Conservation (phyloP, 2,113 vertebrate species). For the Poecile atricapillus region DNA sequence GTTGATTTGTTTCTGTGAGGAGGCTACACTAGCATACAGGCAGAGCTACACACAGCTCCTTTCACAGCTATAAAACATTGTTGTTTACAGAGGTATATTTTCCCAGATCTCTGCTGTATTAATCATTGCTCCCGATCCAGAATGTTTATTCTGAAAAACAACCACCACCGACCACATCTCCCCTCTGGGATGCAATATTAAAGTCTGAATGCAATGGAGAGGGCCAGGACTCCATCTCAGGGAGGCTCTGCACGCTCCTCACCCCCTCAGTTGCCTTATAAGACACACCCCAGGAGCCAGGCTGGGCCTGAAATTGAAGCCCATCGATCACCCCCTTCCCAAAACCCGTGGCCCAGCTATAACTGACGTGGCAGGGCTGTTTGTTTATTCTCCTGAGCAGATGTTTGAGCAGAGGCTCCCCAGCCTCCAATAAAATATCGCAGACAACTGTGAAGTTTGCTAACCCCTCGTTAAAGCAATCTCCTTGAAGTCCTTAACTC, state of each 20-base stretch:
- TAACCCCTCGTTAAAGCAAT: constrained; percentile 65
- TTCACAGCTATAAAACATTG: not conserved
- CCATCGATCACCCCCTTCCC: constrained; percentile 35
- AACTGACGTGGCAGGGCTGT: constrained; percentile 17
- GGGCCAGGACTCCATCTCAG: not conserved
- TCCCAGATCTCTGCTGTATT: not conserved
- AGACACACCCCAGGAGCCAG: not conserved
- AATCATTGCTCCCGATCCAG: not conserved
- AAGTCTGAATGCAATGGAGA: not conserved
- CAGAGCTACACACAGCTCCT: not conserved
- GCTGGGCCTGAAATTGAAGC: not conserved
- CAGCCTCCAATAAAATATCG: constrained; percentile 36
- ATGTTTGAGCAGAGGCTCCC: constrained; percentile 54
- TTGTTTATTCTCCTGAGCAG: constrained; percentile 61
- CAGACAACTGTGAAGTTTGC: constrained; percentile 69
- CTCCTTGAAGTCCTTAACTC: constrained; percentile 38
- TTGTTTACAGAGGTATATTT: not conserved
- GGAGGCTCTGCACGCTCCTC: not conserved
- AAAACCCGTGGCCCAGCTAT: constrained; percentile 21
- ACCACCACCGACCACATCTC: not conserved
- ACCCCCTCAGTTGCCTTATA: not conserved
- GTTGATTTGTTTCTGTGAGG: not conserved
- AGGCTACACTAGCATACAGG: rapidly evolving
- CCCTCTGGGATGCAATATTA: not conserved
- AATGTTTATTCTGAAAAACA: constrained; percentile 7